Conservation (phyloP, 2,113 vertebrate species). For the Spilogale gracilis region DNA sequence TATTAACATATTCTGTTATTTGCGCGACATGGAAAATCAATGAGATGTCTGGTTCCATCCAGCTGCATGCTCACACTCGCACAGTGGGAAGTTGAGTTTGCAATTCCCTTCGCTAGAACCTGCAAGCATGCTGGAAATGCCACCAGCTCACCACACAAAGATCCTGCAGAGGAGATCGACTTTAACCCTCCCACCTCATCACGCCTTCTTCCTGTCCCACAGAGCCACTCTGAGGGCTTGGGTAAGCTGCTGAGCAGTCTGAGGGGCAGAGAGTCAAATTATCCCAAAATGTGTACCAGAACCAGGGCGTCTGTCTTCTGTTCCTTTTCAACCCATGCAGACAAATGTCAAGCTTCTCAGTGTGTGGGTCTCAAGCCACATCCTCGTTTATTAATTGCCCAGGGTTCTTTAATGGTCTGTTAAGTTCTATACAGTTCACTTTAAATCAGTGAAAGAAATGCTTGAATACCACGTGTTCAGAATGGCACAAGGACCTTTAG, state of each 20-base stretch:
- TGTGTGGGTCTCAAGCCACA: not conserved
- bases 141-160: not conserved
- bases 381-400: not conserved
- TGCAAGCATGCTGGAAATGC: not conserved
- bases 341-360: not conserved
- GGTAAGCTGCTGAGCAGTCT: not conserved
- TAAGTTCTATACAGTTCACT: not conserved
- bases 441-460: not conserved
- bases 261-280: not conserved
- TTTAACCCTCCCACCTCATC: not conserved
- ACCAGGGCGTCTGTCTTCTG: not conserved
- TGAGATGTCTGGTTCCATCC: not conserved
- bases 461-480: not conserved
- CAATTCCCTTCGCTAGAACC: not conserved
- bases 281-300: not conserved
- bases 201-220: not conserved
- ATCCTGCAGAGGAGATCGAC: not conserved
- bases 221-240: not conserved
- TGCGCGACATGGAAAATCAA: slow-evolving; percentile 6
- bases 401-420: not conserved
- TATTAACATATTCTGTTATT: slow-evolving; percentile 46
- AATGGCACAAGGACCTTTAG: not conserved
- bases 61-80: not conserved
- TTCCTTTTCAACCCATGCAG: not conserved
- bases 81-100: not conserved